phyloP scores from a whole-genome alignment of 2,797 vertebrate genomes.

The Chelon auratus region DNA sequence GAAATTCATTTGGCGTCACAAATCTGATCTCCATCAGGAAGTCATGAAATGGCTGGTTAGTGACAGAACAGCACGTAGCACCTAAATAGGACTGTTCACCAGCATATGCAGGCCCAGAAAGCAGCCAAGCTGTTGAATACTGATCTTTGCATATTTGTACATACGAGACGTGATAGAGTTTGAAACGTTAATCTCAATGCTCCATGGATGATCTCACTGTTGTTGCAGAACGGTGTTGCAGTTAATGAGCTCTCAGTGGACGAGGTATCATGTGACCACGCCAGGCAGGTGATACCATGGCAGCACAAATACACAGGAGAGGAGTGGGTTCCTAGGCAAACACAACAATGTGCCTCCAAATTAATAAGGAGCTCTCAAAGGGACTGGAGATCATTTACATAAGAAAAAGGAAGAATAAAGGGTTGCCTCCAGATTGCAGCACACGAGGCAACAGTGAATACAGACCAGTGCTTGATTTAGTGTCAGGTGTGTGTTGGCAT shows the following conservation, averaged over 20 bases:
- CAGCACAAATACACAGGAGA: slow-evolving; percentile 66
- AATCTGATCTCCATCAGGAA: slow-evolving; percentile 81
- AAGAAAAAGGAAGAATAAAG: slow-evolving; percentile 48
- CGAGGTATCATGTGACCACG: slow-evolving; percentile 72
- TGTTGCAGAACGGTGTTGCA: slow-evolving; percentile 55
- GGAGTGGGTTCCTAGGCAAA: slow-evolving; percentile 61
- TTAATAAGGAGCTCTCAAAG: slow-evolving; percentile 50
- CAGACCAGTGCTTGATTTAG: not conserved
- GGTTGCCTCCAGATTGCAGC: slow-evolving; percentile 28
- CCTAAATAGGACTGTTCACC: slow-evolving; percentile 59
- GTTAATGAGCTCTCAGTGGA: slow-evolving; percentile 79
- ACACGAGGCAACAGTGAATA: slow-evolving; percentile 2
- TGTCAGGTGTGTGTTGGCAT: slow-evolving; percentile 12
- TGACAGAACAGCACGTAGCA: slow-evolving; percentile 61
- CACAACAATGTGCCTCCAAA: slow-evolving; percentile 64
- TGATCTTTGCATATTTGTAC: not conserved
- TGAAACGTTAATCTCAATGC: slow-evolving; percentile 26
- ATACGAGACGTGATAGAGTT: not conserved
- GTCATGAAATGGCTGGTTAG: slow-evolving; percentile 73
- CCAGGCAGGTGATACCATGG: slow-evolving; percentile 77
- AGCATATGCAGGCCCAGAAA: slow-evolving; percentile 26
- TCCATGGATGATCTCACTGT: slow-evolving; percentile 50
- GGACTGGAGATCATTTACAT: slow-evolving; percentile 41
- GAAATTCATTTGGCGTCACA: slow-evolving; percentile 78
- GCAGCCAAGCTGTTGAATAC: not conserved